These are phyloP conservation scores for Corythucha ciliata DNA, from an alignment of 2,888 invertebrate species.

Conservation along the genomic window DNA sequence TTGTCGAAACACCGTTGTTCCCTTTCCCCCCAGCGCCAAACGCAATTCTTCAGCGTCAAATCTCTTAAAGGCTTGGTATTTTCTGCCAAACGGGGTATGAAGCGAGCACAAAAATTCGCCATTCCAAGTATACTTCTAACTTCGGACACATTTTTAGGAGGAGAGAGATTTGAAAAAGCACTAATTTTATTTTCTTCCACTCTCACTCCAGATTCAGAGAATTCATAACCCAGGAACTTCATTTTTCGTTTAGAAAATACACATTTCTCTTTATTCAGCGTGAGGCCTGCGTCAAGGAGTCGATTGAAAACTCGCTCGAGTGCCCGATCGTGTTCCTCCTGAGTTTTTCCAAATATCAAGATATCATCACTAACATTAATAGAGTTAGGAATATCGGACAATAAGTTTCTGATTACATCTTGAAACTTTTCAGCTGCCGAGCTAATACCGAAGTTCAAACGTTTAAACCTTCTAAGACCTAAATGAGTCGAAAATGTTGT, in stretches of 20 bases:
- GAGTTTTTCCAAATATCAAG: conserved; percentile 36
- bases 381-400: conserved; percentile 38
- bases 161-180: conserved; percentile 20
- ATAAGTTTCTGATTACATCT: conserved; percentile 39
- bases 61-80: background rate
- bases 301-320: conserved; percentile 33
- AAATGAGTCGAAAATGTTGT: conserved; percentile 40
- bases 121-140: conserved; percentile 11
- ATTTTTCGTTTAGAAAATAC: conserved; percentile 31
- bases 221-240: conserved; percentile 36
- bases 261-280: conserved; percentile 38
- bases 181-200: conserved; percentile 27
- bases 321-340: conserved; percentile 37
- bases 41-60: background rate
- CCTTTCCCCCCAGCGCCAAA: conserved; percentile 1
- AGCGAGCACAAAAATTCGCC: conserved; percentile 4
- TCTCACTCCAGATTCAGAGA: conserved; percentile 27
- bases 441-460: background rate
- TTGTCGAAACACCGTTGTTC: background rate
- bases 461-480: conserved; percentile 29
- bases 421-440: conserved; percentile 43
- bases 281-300: conserved; percentile 28
- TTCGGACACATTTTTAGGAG: conserved; percentile 21
- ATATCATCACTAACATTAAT: conserved; percentile 41
- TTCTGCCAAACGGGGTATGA: background rate